Conservation (phyloP, 2,888 invertebrate species). For the Tethea ocularis region DNA sequence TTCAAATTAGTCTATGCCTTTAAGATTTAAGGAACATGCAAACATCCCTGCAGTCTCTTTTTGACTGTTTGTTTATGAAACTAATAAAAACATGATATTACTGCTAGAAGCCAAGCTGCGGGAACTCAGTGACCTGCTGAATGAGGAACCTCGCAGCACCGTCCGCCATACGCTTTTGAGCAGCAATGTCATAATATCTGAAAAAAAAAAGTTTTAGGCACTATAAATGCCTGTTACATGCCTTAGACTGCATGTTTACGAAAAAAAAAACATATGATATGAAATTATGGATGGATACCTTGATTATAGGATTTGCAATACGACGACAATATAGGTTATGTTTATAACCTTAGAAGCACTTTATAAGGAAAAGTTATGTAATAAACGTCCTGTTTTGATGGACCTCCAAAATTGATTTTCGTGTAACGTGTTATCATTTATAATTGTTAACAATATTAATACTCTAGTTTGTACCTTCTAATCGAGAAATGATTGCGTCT, state of each 20-base stretch:
- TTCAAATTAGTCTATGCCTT: no score
- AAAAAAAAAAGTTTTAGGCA: conserved; percentile 13
- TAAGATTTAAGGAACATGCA: no score
- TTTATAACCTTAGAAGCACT: neutral
- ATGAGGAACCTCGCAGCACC: conserved; percentile 43
- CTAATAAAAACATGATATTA: conserved; percentile 30
- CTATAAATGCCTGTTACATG: no score
- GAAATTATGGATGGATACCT: conserved; percentile 16
- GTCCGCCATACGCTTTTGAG: conserved; percentile 58
- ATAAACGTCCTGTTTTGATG: neutral
- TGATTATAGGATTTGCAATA: neutral
- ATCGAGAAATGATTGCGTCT: conserved; percentile 1
- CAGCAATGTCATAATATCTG: conserved; percentile 55
- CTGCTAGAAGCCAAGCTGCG: conserved; percentile 55
- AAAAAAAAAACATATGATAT: conserved; percentile 21
- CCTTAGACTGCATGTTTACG: no score
- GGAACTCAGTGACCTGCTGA: conserved; percentile 46
- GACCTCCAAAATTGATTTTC: neutral
- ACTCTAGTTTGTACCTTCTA: neutral
- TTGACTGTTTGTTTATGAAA: no score
- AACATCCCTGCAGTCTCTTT: no score
- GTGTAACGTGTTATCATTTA: neutral
- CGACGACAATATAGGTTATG: neutral
- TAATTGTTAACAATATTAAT: neutral
- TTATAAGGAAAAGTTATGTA: neutral